These are phyloP conservation scores for Stylophora pistillata DNA, from an alignment of 64 coral and sea anemone species.

Conservation along the genomic window DNA sequence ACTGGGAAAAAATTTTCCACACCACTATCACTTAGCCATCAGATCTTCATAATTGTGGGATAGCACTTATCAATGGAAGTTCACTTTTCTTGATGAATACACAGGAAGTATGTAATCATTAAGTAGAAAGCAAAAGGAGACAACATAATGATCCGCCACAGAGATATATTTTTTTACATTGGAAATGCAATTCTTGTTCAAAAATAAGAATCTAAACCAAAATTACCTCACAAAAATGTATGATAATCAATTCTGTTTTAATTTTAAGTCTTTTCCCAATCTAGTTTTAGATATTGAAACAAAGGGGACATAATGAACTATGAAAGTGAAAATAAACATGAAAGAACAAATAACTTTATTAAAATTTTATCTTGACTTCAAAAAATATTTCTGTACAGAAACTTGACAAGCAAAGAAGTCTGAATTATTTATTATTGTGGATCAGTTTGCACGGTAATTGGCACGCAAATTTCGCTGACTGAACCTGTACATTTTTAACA, in stretches of 20 bases:
- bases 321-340: background rate
- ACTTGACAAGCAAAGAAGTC: background rate
- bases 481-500: too few relatives aligned
- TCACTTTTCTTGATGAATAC: slow-evolving; percentile 3
- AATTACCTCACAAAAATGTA: too few relatives aligned
- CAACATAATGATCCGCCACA: background rate
- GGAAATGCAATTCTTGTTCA: too few relatives aligned
- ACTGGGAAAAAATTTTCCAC: background rate
- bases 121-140: background rate
- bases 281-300: background rate
- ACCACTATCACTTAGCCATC: background rate
- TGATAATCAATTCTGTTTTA: too few relatives aligned
- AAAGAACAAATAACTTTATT: background rate
- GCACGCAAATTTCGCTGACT: background rate
- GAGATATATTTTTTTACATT: background rate
- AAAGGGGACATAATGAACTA: background rate
- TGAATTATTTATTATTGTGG: background rate
- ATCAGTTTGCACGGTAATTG: background rate
- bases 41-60: background rate
- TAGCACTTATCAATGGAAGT: background rate
- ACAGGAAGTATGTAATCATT: background rate
- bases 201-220: too few relatives aligned
- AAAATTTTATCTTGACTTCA: background rate
- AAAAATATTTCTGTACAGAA: background rate
- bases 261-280: too few relatives aligned